phyloP scores from a whole-genome alignment of 2,797 vertebrate species.

The Myotis daubentonii region DNA sequence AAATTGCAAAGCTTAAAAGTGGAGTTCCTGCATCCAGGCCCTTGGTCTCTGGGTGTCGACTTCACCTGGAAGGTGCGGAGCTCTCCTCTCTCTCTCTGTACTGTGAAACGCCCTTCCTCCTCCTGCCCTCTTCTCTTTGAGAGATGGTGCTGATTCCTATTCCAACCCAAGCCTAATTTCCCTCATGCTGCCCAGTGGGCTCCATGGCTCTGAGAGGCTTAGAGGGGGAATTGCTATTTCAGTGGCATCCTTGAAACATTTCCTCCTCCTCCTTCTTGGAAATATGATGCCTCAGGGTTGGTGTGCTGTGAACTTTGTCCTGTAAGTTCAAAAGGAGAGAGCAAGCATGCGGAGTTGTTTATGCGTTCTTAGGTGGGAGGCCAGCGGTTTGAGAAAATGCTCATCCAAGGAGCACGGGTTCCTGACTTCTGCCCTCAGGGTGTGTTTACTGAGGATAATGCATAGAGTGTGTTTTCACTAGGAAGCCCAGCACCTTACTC shows the following conservation, averaged over 20 bases:
- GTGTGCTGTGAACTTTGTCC: not conserved
- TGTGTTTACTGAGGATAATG: not conserved
- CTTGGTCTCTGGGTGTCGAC: not conserved
- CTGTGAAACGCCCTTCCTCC: not conserved
- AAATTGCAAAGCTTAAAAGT: not conserved
- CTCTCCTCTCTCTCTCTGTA: not conserved
- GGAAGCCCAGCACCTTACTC: not conserved
- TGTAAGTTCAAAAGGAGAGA: not conserved
- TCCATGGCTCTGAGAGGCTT: not conserved
- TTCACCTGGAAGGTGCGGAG: not conserved
- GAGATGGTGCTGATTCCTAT: not conserved
- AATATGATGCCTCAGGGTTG: not conserved
- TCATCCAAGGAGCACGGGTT: not conserved
- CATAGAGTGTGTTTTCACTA: not conserved
- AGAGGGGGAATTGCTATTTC: not conserved
- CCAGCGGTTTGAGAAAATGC: not conserved
- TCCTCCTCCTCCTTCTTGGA: not conserved
- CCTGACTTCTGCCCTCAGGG: not conserved
- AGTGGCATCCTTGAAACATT: not conserved
- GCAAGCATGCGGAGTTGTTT: not conserved
- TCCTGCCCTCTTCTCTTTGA: not conserved
- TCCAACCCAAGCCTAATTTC: not conserved
- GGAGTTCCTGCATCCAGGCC: not conserved
- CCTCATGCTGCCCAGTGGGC: not conserved
- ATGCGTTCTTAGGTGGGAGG: not conserved